phyloP scores from a whole-genome alignment of 2,888 invertebrate genomes.

The Hirudinaria manillensis region DNA sequence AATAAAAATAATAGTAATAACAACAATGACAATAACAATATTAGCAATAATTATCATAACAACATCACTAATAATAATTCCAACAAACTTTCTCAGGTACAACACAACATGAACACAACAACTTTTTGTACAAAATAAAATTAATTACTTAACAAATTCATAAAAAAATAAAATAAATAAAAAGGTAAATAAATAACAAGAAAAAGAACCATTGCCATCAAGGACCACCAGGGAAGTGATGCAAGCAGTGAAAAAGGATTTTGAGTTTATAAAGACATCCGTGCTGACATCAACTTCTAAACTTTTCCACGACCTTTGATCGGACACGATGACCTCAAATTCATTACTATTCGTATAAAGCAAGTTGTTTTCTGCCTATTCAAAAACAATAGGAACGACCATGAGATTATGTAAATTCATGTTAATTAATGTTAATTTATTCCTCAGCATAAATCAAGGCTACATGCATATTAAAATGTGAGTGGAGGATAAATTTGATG shows the following conservation, averaged over 20 bases:
- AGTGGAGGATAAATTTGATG: too few relatives aligned
- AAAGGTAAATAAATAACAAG: too few relatives aligned
- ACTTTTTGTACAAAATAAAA: too few relatives aligned
- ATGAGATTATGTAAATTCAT: too few relatives aligned
- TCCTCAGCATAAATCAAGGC: too few relatives aligned
- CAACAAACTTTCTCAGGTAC: not conserved
- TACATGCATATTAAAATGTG: too few relatives aligned
- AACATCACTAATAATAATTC: not conserved
- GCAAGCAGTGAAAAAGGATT: not conserved
- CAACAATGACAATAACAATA: not conserved
- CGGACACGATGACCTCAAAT: not conserved
- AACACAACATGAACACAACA: not conserved
- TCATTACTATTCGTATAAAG: not conserved
- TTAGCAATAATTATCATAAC: not conserved
- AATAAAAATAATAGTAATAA: not conserved
- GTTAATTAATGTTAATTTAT: too few relatives aligned
- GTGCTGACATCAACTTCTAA: not conserved
- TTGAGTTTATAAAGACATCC: not conserved
- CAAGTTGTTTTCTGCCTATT: constrained; percentile 1
- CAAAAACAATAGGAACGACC: too few relatives aligned
- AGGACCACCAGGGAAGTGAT: not conserved
- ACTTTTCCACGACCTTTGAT: not conserved
- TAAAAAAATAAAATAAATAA: too few relatives aligned
- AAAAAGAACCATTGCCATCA: not conserved
- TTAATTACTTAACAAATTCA: too few relatives aligned